Percentiles rank a stretch among this genome's conserved stretches.
Evolutionary conservation across 2,113 vertebrate genomes (phyloP).

Genomic region (Chunga burmeisteri): DNA sequence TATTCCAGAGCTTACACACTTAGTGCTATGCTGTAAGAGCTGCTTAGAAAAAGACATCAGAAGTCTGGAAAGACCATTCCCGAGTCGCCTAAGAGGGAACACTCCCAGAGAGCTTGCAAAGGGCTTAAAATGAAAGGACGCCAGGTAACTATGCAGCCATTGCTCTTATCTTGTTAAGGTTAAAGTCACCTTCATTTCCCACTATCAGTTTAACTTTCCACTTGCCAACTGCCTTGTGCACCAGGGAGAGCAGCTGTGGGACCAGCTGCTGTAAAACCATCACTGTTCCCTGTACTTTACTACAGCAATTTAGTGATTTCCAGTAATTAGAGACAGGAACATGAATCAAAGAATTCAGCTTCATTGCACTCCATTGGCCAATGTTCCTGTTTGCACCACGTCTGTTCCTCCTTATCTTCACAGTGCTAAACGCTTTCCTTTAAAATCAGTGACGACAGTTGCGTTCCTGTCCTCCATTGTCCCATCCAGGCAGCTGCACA

Average conservation of each 20-base stretch:
- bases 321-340: background rate
- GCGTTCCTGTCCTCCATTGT: background rate
- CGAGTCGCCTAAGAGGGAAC: background rate
- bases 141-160: background rate
- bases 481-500: background rate
- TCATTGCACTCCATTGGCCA: background rate
- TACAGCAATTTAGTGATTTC: background rate
- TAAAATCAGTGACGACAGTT: background rate
- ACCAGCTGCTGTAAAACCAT: background rate
- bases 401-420: background rate
- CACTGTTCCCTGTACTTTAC: background rate
- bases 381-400: background rate
- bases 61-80: background rate
- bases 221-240: background rate
- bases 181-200: background rate
- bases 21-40: background rate
- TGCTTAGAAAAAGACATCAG: background rate
- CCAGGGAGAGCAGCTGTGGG: background rate
- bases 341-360: background rate
- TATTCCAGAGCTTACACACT: background rate
- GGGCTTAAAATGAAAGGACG: background rate
- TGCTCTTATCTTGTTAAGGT: background rate
- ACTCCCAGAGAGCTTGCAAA: background rate
- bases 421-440: background rate
- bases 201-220: background rate